Evolutionary conservation across 2,113 vertebrate species (phyloP).

Genomic region (Rhizomys pruinosus): DNA sequence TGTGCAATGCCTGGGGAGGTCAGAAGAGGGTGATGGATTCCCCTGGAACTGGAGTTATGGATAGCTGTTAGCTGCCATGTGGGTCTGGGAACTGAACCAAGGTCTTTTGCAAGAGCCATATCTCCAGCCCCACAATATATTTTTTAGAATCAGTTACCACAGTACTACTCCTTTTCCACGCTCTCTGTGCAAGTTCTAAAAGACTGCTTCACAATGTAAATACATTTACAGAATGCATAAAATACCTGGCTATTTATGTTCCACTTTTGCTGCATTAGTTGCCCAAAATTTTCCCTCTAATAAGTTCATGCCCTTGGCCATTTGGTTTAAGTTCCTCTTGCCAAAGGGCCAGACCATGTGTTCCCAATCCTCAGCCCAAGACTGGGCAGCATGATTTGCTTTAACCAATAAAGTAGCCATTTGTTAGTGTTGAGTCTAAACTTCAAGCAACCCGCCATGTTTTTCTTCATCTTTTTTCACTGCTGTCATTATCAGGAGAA

Average conservation of each 20-base stretch:
- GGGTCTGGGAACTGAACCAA: too few species aligned
- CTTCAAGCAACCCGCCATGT: not conserved
- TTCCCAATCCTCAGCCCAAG: not conserved
- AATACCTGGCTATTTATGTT: not conserved
- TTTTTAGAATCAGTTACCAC: not conserved
- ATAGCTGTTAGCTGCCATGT: too few species aligned
- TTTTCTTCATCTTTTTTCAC: not conserved
- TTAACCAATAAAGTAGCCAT: not conserved
- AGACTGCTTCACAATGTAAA: not conserved
- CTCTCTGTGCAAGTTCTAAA: not conserved
- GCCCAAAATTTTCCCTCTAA: not conserved
- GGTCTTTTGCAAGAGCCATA: too few species aligned
- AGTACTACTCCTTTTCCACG: not conserved
- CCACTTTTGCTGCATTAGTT: not conserved
- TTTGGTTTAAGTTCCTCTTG: not conserved
- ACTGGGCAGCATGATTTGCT: not conserved
- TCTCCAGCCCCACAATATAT: not conserved
- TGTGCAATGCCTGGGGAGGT: too few species aligned
- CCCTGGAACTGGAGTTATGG: too few species aligned
- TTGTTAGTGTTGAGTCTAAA: not conserved
- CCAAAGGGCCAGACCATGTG: not conserved
- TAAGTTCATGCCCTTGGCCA: not conserved
- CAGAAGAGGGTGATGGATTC: too few species aligned
- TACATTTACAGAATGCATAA: not conserved
- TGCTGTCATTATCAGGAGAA: not conserved